Evolutionary conservation across 2,888 invertebrate genomes (phyloP), one percentile per base, ranked within the genome.

Genomic region (Drosophila mimica): DNA sequence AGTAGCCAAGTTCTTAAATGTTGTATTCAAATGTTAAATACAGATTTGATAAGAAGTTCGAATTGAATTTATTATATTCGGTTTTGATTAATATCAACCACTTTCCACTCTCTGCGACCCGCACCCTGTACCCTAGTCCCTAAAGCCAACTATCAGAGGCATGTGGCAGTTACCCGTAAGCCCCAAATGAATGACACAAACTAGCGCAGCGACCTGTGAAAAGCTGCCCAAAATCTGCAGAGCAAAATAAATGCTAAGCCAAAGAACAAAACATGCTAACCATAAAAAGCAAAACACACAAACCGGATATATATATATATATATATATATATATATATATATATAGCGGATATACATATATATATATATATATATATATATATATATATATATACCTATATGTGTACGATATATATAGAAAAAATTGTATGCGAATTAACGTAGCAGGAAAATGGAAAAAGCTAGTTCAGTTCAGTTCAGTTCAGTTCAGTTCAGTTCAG

Each of bases 221-320:
- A 87, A 87, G 73, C 82, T 84, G 73, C 65, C 78, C 78, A 73
- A 87, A 84, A 84, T 82, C 79, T 74, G 69, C 75, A 60, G 64
- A 59, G 34, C 69, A 65, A 76, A 59, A 79, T 70, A 70, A 76
- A 78, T 70, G 71, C 64, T 54, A 75, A 79, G 67, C 79, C 63
- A 63, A 54, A 51, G 65, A 38, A 48, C 25, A 48, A 58, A 60
- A 51, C 31, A 40, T n/a, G 17, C 28, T 28, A 30, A 28, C 49
- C 49, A 15, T 11, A 64, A 49, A 28, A 36, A 51, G 38, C 28
- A 63, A 36, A 46, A 54, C 20, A 17, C 4, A 3, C 48, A 30
- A 49, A 17, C 5, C 40, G 5, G n/a, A 40, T 20, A n/a, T 5
- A 38, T 17, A 53, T 15, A 63, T 46, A 48, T 28, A 34, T 40